Evolutionary conservation across 2,113 vertebrate species (phyloP), one percentile per base, ranked within the genome.

Genomic region (Camelus bactrianus): DNA sequence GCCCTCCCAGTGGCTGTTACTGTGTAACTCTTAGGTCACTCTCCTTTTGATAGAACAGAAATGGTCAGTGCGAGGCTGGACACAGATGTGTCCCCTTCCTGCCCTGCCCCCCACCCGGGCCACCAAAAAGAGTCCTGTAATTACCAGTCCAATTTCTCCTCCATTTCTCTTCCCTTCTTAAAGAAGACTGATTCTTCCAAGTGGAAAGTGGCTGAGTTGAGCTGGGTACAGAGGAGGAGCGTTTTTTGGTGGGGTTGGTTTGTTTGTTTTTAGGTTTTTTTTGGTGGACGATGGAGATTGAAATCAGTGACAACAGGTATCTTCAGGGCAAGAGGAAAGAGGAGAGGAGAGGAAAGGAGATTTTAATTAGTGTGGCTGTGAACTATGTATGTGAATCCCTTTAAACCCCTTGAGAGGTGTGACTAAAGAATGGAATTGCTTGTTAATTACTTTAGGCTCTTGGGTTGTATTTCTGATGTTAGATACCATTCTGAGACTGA

Each of bases 81-180:
- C 42, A 35, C 48, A 52, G 56, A 42, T 22, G 32, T 77, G 32
- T 32, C 15, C 15, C 19, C 19, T 42, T 42, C 38, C 38, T 42
- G 38, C 28, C 11, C 6, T 0, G 26, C 1, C 12, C 0, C 0
- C 87, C 5, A 5, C 12, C 24, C 1, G 1, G 22, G 9, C 32
- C 38, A n/a, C 35, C n/a, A 28, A 2, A n/a, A 81, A 56, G 4
- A 72, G 42, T 35, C 50, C 77, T n/a, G 5, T 38, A 60, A 81
- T 28, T 17, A 4, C 30, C 14, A 35, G 22, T 54, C 22, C 35
- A 32, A 10, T 58, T 80, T 65, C 32, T 30, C 62, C 11, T 24
- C 22, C 38, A 3, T n/a, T 35, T 72, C n/a, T 35, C 35, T 69
- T 79, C 28, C n/a, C 65, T 86, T 93, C 32, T 64, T 73, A 38